phyloP scores from a whole-genome alignment of 92 coral and sea anemone species.

The Ricordea florida region DNA sequence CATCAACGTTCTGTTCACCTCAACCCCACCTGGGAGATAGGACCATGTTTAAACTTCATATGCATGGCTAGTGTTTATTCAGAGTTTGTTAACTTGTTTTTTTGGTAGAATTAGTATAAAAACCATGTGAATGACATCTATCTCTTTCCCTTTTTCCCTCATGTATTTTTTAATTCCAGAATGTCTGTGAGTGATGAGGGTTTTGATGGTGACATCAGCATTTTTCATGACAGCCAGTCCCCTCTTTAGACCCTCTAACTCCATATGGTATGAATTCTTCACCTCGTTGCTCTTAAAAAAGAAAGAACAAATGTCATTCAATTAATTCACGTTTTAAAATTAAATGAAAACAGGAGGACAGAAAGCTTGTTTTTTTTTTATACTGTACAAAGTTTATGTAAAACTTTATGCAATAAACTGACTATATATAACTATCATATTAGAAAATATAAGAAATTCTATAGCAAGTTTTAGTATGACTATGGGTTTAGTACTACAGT shows the following conservation, averaged over 20 bases:
- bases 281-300: slow-evolving; percentile 57
- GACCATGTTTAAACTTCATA: too few species aligned
- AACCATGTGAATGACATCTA: too few species aligned
- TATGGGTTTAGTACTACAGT: too few species aligned
- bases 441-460: too few species aligned
- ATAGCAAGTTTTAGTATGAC: too few species aligned
- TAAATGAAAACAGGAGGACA: not conserved
- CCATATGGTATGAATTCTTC: slow-evolving; percentile 50
- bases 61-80: not conserved
- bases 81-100: too few species aligned
- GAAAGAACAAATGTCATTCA: not conserved
- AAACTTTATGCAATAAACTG: too few species aligned
- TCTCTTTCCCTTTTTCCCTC: slow-evolving; percentile 23
- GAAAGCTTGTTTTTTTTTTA: not conserved
- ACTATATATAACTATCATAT: too few species aligned
- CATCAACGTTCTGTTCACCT: not conserved
- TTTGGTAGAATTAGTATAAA: too few species aligned
- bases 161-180: slow-evolving; percentile 35
- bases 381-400: not conserved
- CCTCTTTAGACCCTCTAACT: slow-evolving; percentile 50
- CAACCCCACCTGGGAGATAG: too few species aligned
- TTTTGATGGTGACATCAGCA: slow-evolving; percentile 13
- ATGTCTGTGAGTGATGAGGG: slow-evolving; percentile 38
- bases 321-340: not conserved
- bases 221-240: slow-evolving; percentile 21